Percentiles rank a stretch among this genome's conserved stretches.
These are phyloP conservation scores for Abscondita cerata DNA, from an alignment of 2,888 invertebrate species.

Conservation along the genomic window DNA sequence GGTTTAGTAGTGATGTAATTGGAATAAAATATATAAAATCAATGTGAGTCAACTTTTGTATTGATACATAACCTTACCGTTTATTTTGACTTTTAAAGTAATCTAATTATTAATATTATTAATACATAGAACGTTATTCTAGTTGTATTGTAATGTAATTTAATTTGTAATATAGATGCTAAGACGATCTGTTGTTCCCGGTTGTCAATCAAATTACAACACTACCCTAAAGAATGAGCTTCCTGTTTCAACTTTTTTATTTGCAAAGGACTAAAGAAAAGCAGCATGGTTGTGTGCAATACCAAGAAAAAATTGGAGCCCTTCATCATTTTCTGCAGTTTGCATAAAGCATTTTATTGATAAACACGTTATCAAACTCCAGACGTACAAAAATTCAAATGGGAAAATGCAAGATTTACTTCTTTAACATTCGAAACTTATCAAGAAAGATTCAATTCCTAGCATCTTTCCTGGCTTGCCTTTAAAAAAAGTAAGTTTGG, in stretches of 20 bases:
- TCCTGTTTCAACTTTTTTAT: not conserved
- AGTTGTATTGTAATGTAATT: too few species aligned
- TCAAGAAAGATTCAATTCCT: not conserved
- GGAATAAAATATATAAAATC: too few species aligned
- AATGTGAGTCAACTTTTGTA: too few species aligned
- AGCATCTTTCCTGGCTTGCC: too few species aligned
- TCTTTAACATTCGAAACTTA: not conserved
- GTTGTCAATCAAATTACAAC: not conserved
- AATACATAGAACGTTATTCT: too few species aligned
- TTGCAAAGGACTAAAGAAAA: not conserved
- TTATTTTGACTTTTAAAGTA: too few species aligned
- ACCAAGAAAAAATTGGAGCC: not conserved
- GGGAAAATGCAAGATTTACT: not conserved
- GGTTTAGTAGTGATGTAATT: too few species aligned
- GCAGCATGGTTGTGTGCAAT: not conserved
- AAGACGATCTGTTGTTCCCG: not conserved
- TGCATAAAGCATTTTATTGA: not conserved
- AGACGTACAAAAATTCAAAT: not conserved
- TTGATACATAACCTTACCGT: too few species aligned
- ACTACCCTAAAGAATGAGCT: not conserved
- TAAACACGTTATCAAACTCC: not conserved
- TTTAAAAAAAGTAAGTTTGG: too few species aligned
- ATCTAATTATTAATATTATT: too few species aligned
- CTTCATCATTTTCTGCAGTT: not conserved
- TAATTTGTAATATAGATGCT: too few species aligned